Base-by-base conservation (phyloP, 2,888 invertebrate genomes). In the Bombylius major region DNA sequence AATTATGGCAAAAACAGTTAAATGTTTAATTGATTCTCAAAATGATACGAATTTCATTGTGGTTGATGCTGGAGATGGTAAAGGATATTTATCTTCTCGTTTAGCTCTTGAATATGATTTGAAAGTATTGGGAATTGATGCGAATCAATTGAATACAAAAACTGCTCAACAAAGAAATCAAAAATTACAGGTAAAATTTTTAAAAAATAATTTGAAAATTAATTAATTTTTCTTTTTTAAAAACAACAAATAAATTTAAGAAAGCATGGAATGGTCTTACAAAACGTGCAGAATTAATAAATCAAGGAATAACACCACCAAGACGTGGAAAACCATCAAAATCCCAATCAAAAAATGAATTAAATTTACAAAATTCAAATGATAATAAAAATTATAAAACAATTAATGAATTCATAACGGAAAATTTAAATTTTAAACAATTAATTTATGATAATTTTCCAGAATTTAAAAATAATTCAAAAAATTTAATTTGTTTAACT, bases 31-130 rank as follows among this genome's bases (percentile, higher is more conserved):
- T 4, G 63, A 69, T 50, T 33, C 46, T 53, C 14, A 57, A 23
- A 42, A 49, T 50, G 14, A 48, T 0, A 33, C 55, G 0, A 50
- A 55, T 8, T 4, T 63, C 6, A 78, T 80, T 70, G 75, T 88
- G 47, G 77, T 94, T 14, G 95, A 95, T 69, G 83, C 90, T 47
- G 95, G 95, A 0, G 92, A 92, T 66, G 95, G 95, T 0, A 87
- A 89, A 67, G 95, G 93, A 0, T 89, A 92, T 70, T 75, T 94
- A 45, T 86, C 89, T 47, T 83, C 86, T 0, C 80, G 86, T 12
- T 69, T 95, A 51, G 80, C 86, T 0, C 76, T 89, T 5, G 81
- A 84, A 58, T 82, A 88, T 70, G 64, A 66, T 2, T 73, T 89
- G 56, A 83, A 83, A 46, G 87, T 92, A 33, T 75, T 95, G 13